Evolutionary conservation across 2,888 invertebrate species (phyloP).

Genomic region (Harpalus rubripes): DNA sequence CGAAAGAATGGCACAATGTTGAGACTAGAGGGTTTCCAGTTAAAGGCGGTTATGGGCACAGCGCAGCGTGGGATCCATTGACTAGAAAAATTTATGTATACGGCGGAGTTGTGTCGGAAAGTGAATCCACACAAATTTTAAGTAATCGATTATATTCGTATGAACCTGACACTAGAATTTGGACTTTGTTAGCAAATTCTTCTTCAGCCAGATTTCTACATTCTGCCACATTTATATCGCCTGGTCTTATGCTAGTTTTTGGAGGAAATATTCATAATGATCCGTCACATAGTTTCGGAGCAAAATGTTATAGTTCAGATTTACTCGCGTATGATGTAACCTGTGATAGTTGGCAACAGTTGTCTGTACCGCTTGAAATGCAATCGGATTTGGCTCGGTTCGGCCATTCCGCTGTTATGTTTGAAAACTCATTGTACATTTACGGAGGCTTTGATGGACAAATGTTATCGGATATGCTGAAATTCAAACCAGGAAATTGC

Average conservation of each 20-base stretch:
- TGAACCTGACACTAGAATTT: slow-evolving; percentile 87
- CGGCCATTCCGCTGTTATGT: slow-evolving; percentile 89
- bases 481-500: slow-evolving; percentile 88
- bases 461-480: slow-evolving; percentile 93
- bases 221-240: slow-evolving; percentile 89
- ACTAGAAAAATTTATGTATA: slow-evolving; percentile 92
- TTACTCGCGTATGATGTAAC: slow-evolving; percentile 93
- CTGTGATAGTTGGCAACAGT: slow-evolving; percentile 86
- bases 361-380: slow-evolving; percentile 80
- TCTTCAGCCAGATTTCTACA: slow-evolving; percentile 94
- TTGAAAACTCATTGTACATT: slow-evolving; percentile 86
- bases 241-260: slow-evolving; percentile 93
- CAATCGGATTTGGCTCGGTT: slow-evolving; percentile 85
- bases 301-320: slow-evolving; percentile 94
- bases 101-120: slow-evolving; percentile 94
- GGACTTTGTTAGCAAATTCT: slow-evolving; percentile 89
- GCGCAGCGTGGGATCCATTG: slow-evolving; percentile 89
- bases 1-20: slow-evolving; percentile 87
- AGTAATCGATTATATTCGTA: slow-evolving; percentile 91
- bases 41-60: slow-evolving; percentile 95
- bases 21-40: slow-evolving; percentile 90
- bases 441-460: slow-evolving; percentile 97
- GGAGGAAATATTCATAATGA: slow-evolving; percentile 99
- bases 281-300: slow-evolving; percentile 90
- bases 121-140: slow-evolving; percentile 87